Conservation (phyloP, 2,888 invertebrate genomes). For the Andrena hattorfiana region DNA sequence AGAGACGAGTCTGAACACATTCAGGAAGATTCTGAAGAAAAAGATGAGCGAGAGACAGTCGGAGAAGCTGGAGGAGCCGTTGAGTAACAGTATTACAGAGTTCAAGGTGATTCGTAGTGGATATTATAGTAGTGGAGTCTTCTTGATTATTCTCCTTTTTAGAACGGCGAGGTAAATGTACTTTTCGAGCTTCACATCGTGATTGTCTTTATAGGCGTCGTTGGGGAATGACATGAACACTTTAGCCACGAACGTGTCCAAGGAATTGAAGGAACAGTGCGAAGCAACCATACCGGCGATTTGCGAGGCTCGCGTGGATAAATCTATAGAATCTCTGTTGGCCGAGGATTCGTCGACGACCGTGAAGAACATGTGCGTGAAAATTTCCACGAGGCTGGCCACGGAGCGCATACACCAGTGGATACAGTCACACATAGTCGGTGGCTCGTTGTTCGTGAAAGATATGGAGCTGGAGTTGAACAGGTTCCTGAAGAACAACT, state of each 20-base stretch:
- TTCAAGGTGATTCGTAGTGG: conserved; percentile 48
- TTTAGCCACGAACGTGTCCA: conserved; percentile 58
- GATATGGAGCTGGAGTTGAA: conserved; percentile 77
- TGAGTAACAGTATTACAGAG: neutral
- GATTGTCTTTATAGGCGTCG: conserved; percentile 40
- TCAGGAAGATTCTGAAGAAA: conserved; percentile 64
- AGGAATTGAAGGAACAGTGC: conserved; percentile 75
- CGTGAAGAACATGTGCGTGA: conserved; percentile 86
- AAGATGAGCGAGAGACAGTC: conserved; percentile 46
- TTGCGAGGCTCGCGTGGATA: conserved; percentile 75
- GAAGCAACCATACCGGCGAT: conserved; percentile 72
- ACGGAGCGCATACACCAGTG: conserved; percentile 86
- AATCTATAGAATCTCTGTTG: conserved; percentile 85
- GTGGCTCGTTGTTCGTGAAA: conserved; percentile 76
- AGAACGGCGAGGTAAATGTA: neutral
- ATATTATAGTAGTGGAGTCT: no score
- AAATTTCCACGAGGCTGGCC: conserved; percentile 86
- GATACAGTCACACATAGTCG: conserved; percentile 85
- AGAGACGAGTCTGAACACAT: conserved; percentile 68
- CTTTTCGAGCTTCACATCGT: no score
- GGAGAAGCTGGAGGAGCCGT: conserved; percentile 38
- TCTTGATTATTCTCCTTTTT: no score
- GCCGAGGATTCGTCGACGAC: conserved; percentile 86
- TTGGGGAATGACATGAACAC: conserved; percentile 57
- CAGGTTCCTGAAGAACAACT: conserved; percentile 69